phyloP scores from a whole-genome alignment of 2,113 vertebrate species.

The Scomber japonicus region DNA sequence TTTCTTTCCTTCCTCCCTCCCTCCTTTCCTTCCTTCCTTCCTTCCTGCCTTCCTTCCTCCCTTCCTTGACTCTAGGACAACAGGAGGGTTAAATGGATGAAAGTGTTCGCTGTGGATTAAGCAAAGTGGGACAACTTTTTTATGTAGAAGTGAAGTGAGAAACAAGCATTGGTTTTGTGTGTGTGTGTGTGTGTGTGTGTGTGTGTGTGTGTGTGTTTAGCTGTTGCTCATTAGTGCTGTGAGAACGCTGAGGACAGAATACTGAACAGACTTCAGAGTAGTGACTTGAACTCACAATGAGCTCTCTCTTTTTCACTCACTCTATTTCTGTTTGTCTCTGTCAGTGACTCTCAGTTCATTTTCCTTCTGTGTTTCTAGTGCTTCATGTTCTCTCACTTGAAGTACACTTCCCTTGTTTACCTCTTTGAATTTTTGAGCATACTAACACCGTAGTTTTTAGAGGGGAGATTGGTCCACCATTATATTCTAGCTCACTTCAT shows the following conservation, averaged over 20 bases:
- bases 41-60: too few species aligned
- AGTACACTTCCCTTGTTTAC: neutral
- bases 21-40: too few species aligned
- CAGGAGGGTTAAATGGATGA: too few species aligned
- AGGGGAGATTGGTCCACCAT: neutral
- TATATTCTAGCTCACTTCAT: too few species aligned
- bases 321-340: conserved; percentile 2
- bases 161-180: conserved; percentile 21
- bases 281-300: conserved; percentile 61
- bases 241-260: conserved; percentile 53
- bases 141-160: conserved; percentile 15
- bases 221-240: conserved; percentile 59
- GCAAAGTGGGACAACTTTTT: conserved; percentile 34
- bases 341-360: neutral
- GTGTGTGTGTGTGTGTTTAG: conserved; percentile 43
- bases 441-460: neutral
- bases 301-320: conserved; percentile 44
- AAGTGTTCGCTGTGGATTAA: conserved; percentile 12
- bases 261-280: conserved; percentile 61
- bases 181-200: conserved; percentile 42
- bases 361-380: neutral
- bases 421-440: neutral
- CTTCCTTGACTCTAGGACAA: too few species aligned
- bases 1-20: too few species aligned
- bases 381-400: neutral